Evolutionary conservation across 2,113 vertebrate species (phyloP).

Genomic region (Anguilla japonica): DNA sequence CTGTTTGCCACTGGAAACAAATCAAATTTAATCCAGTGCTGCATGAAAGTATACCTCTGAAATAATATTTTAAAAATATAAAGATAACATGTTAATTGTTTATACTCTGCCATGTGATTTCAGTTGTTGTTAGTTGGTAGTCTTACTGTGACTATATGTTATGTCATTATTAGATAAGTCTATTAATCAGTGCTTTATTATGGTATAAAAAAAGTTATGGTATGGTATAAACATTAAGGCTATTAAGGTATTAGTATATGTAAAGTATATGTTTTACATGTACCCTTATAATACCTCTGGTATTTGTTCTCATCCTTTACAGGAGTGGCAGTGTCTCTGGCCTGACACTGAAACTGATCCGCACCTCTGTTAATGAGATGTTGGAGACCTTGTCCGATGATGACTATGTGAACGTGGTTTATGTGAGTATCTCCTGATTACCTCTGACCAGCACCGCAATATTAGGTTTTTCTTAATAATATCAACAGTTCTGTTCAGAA

Average conservation of each 20-base stretch:
- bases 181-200: too few relatives aligned
- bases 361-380: conserved; percentile 88
- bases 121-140: background rate
- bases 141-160: background rate
- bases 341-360: conserved; percentile 88
- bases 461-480: background rate
- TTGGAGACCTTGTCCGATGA: conserved; percentile 94
- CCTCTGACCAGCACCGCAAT: background rate
- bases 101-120: background rate
- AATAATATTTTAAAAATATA: background rate
- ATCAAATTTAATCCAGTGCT: background rate
- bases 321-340: conserved; percentile 96
- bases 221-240: too few relatives aligned
- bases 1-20: conserved; percentile 7
- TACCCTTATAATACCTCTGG: background rate
- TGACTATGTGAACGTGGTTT: conserved; percentile 94
- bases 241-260: too few relatives aligned
- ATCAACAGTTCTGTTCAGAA: background rate
- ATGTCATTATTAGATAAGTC: too few relatives aligned
- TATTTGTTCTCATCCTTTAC: conserved; percentile 10
- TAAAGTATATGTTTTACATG: too few relatives aligned
- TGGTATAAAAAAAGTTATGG: too few relatives aligned
- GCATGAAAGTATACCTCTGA: background rate
- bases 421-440: conserved; percentile 74
- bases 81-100: background rate